Evolutionary conservation across 2,113 vertebrate genomes (phyloP).

Genomic region (Phaethornis superciliosus): DNA sequence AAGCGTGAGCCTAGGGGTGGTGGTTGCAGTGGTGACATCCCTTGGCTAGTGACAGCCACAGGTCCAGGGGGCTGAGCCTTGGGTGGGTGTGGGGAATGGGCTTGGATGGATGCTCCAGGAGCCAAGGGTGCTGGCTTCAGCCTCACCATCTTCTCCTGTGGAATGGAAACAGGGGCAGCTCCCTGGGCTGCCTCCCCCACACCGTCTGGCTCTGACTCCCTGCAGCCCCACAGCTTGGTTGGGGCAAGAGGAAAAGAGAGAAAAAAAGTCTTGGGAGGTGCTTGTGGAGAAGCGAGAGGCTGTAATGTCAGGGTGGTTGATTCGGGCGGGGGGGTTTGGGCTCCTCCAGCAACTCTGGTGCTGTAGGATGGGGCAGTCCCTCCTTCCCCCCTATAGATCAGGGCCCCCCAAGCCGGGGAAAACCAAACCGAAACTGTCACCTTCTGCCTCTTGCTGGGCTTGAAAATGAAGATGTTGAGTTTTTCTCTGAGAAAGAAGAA

Average conservation of each 20-base stretch:
- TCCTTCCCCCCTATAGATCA: neutral
- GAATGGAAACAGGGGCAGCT: fast-evolving
- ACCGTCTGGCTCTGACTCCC: fast-evolving
- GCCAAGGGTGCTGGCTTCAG: neutral
- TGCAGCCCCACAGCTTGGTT: fast-evolving
- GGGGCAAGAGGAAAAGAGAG: neutral
- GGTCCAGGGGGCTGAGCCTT: neutral
- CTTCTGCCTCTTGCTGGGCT: neutral
- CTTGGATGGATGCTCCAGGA: too few relatives aligned
- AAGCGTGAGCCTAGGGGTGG: neutral
- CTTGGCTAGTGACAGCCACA: fast-evolving
- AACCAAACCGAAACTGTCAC: neutral
- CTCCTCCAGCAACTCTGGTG: neutral
- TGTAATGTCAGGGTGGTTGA: fast-evolving
- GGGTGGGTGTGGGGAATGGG: too few relatives aligned
- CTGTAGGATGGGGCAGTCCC: neutral
- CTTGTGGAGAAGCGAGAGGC: neutral
- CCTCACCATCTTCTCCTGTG: fast-evolving
- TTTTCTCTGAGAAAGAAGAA: neutral
- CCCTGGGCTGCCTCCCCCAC: fast-evolving
- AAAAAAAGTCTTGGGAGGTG: neutral
- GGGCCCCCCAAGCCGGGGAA: neutral
- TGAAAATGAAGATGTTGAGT: neutral
- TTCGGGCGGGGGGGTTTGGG: neutral
- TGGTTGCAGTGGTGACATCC: neutral